Evolutionary conservation across 2,113 vertebrate genomes (phyloP).

Genomic region (Zapornia atra): DNA sequence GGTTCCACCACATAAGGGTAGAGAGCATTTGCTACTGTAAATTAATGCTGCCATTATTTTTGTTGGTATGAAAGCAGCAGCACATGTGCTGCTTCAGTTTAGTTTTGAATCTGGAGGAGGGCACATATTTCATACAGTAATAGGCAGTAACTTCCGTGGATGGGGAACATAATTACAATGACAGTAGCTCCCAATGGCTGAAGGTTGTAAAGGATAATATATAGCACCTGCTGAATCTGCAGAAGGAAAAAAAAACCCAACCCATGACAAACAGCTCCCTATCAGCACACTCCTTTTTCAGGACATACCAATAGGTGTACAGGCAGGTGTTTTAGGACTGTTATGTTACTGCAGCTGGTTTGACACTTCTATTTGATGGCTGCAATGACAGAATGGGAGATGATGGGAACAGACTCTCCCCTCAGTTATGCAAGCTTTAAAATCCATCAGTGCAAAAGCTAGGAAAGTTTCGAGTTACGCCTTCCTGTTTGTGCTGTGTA

Average conservation of each 20-base stretch:
- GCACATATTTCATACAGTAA: conserved; percentile 35
- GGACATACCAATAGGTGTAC: neutral
- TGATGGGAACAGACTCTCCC: neutral
- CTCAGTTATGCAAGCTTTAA: neutral
- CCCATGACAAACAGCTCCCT: neutral
- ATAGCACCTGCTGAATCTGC: conserved; percentile 61
- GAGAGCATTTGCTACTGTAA: conserved; percentile 39
- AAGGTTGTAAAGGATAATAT: conserved; percentile 62
- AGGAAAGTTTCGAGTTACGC: neutral
- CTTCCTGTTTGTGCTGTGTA: neutral
- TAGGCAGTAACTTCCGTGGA: conserved; percentile 53
- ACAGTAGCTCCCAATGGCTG: conserved; percentile 39
- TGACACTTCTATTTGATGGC: neutral
- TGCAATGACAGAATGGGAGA: neutral
- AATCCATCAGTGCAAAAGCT: neutral
- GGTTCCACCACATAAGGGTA: neutral
- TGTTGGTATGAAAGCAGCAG: conserved; percentile 41
- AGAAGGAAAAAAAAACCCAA: neutral
- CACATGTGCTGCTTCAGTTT: conserved; percentile 43
- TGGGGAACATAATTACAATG: conserved; percentile 47
- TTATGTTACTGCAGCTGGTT: neutral
- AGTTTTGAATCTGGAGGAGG: conserved; percentile 61
- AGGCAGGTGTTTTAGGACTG: neutral
- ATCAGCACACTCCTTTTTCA: neutral
- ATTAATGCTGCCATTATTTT: conserved; percentile 60